These are phyloP conservation scores for Nannoperca obscura DNA, from an alignment of 2,797 vertebrate genomes.

Conservation along the genomic window DNA sequence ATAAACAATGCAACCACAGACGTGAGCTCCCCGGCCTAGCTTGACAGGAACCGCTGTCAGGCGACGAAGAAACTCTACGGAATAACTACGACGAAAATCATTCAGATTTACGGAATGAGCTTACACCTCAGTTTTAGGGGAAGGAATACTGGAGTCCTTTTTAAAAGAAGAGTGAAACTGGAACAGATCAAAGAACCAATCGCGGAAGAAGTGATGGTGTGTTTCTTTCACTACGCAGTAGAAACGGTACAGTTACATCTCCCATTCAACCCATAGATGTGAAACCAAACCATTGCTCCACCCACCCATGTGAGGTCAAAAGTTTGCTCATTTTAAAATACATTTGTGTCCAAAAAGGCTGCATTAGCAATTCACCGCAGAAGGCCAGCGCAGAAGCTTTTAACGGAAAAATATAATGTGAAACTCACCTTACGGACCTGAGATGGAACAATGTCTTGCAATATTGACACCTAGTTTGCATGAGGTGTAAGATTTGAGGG, in stretches of 20 bases:
- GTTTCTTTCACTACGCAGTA: neutral
- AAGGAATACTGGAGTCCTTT: neutral
- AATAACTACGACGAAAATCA: constrained; percentile 5
- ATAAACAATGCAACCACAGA: constrained; percentile 62
- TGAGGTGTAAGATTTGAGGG: constrained; percentile 39
- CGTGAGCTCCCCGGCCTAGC: constrained; percentile 39
- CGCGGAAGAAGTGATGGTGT: constrained; percentile 9
- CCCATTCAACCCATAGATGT: constrained; percentile 34
- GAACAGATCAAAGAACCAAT: constrained; percentile 23
- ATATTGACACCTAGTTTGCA: constrained; percentile 37
- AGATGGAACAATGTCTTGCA: constrained; percentile 41
- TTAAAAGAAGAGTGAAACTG: constrained; percentile 7
- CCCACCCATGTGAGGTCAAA: constrained; percentile 61
- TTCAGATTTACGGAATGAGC: constrained; percentile 7
- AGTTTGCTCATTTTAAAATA: constrained; percentile 51
- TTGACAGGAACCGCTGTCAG: constrained; percentile 29
- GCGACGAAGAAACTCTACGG: constrained; percentile 11
- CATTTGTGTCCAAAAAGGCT: constrained; percentile 24
- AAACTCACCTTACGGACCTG: constrained; percentile 49
- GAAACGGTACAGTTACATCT: constrained; percentile 14
- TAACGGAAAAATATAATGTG: constrained; percentile 42
- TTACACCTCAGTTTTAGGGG: neutral
- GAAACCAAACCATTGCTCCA: constrained; percentile 59
- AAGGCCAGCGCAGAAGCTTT: constrained; percentile 22
- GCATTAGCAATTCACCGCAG: constrained; percentile 20